Evolutionary conservation across 2,888 invertebrate genomes (phyloP).

Genomic region (Sphecodes monilicornis): DNA sequence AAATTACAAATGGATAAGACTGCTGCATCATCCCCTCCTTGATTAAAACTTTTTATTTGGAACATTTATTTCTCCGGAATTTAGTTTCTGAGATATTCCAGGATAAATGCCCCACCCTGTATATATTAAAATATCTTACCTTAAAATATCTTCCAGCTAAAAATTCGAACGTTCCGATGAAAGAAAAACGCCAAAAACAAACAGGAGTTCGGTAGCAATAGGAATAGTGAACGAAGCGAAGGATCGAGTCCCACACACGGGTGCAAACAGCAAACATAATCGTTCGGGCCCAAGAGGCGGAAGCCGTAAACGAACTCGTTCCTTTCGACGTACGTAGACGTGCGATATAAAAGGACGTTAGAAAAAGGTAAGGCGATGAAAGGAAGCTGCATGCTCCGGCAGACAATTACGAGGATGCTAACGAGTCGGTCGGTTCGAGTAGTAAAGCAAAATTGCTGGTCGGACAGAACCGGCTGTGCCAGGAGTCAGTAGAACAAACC

Average conservation of each 20-base stretch:
- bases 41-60: too few relatives aligned
- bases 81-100: too few relatives aligned
- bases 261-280: background rate
- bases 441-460: constrained; percentile 25
- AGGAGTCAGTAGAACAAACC: constrained; percentile 30
- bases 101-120: too few relatives aligned
- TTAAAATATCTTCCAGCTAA: background rate
- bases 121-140: too few relatives aligned
- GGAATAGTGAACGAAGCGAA: background rate
- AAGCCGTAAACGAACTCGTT: background rate
- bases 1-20: too few relatives aligned
- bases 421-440: constrained; percentile 13
- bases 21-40: too few relatives aligned
- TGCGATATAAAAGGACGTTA: background rate
- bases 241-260: background rate
- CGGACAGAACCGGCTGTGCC: background rate
- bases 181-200: background rate
- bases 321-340: background rate
- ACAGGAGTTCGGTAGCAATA: background rate
- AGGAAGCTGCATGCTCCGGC: background rate
- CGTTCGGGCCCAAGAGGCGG: background rate
- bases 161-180: background rate
- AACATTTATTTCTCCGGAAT: too few relatives aligned
- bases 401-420: constrained; percentile 1
- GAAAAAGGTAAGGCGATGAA: background rate